Evolutionary conservation across 2,797 vertebrate genomes (phyloP), one percentile per base, ranked within the genome.

Genomic region (Parotocinclus haroldoi): DNA sequence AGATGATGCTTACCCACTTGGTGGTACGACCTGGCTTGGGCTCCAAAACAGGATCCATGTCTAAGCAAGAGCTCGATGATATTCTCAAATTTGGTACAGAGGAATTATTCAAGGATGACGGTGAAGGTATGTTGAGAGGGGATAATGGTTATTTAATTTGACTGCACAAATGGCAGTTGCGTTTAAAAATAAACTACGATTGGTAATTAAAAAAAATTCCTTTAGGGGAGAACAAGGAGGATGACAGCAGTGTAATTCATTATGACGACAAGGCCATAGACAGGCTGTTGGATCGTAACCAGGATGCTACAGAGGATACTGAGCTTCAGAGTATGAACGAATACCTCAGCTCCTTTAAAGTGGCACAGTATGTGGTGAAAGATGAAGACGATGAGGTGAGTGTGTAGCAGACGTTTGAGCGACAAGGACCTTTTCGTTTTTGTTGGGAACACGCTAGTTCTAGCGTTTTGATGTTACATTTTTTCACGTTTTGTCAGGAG

Each of bases 281-380:
- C 75, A 89, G 94, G 0, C 88, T 99, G 0, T 78, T 99, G 82
- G 95, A 99, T 86, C 84, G 96, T 14, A 95, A 98, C 84, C 96
- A 97, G 88, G 92, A 95, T 67, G 95, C 93, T 81, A 98, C 93
- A 0, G 96, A 98, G 52, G 96, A 98, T 78, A 95, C 93, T 0
- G 96, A 99, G 82, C 78, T 98, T 75, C 94, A 96, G 87, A 98
- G 95, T 88, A 98, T 98, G 96, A 98, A 98, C 74, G 95, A 99
- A 57, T 99, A 99, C 84, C 89, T 99, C 81, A 98, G 96, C 84
- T 98, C 96, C 63, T 99, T 99, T 84, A 99, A 99, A 80, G 96
- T 98, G 84, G 96, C 96, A 19, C 96, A 99, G 82, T 99, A 99
- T 56, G 96, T 99, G 81, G 96, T 99, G 9, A 94, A 96, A 62